phyloP scores from a whole-genome alignment of 2,113 vertebrate genomes.

The Solea senegalensis region DNA sequence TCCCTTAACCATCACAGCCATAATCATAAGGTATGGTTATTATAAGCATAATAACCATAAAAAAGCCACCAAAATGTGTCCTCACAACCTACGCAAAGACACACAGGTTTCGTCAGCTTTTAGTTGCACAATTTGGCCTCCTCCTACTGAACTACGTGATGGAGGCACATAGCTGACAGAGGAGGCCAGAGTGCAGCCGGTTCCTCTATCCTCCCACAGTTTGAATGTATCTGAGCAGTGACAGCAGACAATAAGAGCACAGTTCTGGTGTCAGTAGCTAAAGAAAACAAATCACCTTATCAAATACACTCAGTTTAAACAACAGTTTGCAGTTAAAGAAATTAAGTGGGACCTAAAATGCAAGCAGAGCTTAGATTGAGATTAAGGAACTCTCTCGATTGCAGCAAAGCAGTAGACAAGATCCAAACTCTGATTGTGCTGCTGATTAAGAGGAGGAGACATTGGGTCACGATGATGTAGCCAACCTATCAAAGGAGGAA shows the following conservation, averaged over 20 bases:
- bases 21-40: too few relatives aligned
- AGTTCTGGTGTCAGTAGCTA: conserved; percentile 23
- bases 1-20: too few relatives aligned
- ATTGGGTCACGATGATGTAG: conserved; percentile 7
- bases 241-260: conserved; percentile 9
- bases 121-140: conserved; percentile 1
- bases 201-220: neutral
- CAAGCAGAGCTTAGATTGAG: neutral
- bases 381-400: neutral
- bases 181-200: conserved; percentile 23
- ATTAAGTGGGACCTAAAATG: neutral
- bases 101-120: neutral
- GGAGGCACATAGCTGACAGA: neutral
- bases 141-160: neutral
- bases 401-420: neutral
- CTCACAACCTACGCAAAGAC: too few relatives aligned
- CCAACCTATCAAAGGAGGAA: conserved; percentile 54
- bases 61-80: too few relatives aligned
- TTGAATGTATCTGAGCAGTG: conserved; percentile 27
- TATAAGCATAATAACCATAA: too few relatives aligned
- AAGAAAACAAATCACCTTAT: neutral
- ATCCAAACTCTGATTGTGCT: neutral
- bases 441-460: conserved; percentile 22
- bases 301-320: neutral
- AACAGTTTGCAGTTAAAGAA: neutral